phyloP scores from a whole-genome alignment of 2,797 vertebrate species.

The Cheirogaleus major region DNA sequence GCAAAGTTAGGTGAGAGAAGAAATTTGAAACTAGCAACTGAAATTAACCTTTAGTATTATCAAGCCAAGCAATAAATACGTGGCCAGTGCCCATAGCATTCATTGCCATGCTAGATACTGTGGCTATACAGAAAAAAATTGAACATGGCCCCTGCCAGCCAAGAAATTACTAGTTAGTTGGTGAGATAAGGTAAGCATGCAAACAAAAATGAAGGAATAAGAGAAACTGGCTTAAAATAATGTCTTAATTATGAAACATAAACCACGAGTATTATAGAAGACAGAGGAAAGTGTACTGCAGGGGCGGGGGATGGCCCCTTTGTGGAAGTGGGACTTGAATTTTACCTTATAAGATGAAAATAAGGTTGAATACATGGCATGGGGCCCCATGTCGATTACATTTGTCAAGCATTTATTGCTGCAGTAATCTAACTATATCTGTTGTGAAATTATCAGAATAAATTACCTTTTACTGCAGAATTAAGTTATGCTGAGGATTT shows the following conservation, averaged over 20 bases:
- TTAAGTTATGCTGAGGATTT: not conserved
- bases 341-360: not conserved
- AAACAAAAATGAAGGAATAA: not conserved
- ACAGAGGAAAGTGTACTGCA: not conserved
- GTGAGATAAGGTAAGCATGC: not conserved
- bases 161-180: constrained; percentile 5
- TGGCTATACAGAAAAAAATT: not conserved
- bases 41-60: constrained; percentile 27
- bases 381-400: not conserved
- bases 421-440: not conserved
- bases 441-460: constrained; percentile 4
- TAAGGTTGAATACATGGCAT: not conserved
- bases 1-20: constrained; percentile 3
- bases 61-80: not conserved
- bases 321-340: not conserved
- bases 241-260: constrained; percentile 27
- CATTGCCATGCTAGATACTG: not conserved
- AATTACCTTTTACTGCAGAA: constrained; percentile 14
- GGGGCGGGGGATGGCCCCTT: not conserved
- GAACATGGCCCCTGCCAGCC: not conserved
- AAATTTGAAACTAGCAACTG: not conserved
- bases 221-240: constrained; percentile 33
- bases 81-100: not conserved
- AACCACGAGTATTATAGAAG: not conserved
- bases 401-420: constrained; percentile 15